A percentile compares a stretch with the other conserved stretches of the same genome.
These are phyloP conservation scores for Penaeus japonicus DNA, from an alignment of 1,140 invertebrate species.

Conservation along the genomic window DNA sequence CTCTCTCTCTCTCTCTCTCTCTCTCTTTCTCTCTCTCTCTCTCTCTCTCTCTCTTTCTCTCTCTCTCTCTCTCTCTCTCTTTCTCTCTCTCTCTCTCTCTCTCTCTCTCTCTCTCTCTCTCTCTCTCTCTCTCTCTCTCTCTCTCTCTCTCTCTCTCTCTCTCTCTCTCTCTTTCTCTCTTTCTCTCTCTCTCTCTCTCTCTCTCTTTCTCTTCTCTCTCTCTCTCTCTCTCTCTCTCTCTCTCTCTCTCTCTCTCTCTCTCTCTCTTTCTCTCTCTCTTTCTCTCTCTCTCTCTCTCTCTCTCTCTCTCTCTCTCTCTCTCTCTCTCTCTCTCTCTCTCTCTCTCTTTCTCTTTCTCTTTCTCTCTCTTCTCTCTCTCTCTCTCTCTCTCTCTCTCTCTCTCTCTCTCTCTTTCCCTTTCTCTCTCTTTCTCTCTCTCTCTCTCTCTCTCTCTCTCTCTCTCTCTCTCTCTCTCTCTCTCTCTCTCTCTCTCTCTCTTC, in stretches of 20 bases:
- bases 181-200: not conserved
- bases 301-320: too few relatives aligned
- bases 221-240: too few relatives aligned
- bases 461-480: not conserved
- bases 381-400: too few relatives aligned
- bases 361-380: too few relatives aligned
- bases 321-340: too few relatives aligned
- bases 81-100: conserved; percentile 2
- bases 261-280: too few relatives aligned
- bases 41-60: not conserved
- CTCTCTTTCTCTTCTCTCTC: too few relatives aligned
- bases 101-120: not conserved
- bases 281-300: too few relatives aligned
- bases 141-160: not conserved
- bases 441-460: not conserved
- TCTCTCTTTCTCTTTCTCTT: too few relatives aligned
- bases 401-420: not conserved
- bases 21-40: not conserved
- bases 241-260: too few relatives aligned
- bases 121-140: not conserved
- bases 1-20: not conserved
- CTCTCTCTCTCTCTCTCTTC: not conserved
- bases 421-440: not conserved
- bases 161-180: not conserved
- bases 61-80: not conserved